Percentiles rank a stretch among this genome's conserved stretches.
phyloP scores from a whole-genome alignment of 2,113 vertebrate genomes.

The Phaethornis superciliosus region DNA sequence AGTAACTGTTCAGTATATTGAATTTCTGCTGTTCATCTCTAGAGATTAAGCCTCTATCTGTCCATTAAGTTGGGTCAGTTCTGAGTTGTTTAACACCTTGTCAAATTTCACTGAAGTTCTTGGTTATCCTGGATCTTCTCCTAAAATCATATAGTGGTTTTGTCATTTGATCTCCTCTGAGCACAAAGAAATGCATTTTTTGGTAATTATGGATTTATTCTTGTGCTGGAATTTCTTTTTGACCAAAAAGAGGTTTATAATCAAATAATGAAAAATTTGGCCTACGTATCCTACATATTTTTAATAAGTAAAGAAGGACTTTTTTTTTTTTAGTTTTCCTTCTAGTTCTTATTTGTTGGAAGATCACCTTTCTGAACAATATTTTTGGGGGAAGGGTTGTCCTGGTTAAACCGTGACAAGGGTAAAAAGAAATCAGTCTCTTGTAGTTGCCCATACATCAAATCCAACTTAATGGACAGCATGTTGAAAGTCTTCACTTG shows the following conservation, averaged over 20 bases:
- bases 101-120: not conserved
- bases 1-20: not conserved
- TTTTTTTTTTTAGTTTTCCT: not conserved
- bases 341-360: not conserved
- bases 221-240: not conserved
- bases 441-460: not conserved
- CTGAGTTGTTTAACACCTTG: not conserved
- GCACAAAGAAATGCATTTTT: not conserved
- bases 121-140: not conserved
- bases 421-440: not conserved
- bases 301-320: not conserved
- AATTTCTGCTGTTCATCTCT: not conserved
- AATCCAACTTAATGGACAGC: not conserved
- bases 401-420: too few relatives aligned
- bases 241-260: not conserved
- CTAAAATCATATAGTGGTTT: not conserved
- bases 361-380: not conserved
- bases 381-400: not conserved
- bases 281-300: not conserved
- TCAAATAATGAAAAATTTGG: not conserved
- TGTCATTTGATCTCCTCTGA: not conserved
- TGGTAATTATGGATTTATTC: not conserved
- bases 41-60: not conserved
- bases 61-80: slow-evolving; percentile 37
- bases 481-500: not conserved